Conservation (phyloP, 2,113 vertebrate species). For the Alosa alosa region DNA sequence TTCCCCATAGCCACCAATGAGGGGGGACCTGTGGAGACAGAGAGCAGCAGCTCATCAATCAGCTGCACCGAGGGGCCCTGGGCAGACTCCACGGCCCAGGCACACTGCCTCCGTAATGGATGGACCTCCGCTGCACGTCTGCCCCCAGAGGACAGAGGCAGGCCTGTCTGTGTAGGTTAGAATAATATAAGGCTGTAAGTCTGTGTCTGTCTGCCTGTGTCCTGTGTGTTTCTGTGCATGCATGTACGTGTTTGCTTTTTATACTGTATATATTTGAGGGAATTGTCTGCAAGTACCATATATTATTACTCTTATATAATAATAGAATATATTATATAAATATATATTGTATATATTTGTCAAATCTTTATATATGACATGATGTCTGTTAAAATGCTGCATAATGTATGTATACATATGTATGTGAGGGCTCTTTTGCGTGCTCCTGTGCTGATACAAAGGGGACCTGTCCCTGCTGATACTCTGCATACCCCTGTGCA, state of each 20-base stretch:
- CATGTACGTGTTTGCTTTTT: not conserved
- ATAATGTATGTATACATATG: not conserved
- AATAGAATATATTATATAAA: too few species aligned
- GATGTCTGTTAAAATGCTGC: not conserved
- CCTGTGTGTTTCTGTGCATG: not conserved
- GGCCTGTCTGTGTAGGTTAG: not conserved
- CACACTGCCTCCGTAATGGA: not conserved
- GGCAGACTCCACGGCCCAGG: not conserved
- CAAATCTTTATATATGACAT: not conserved
- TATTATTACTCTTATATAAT: too few species aligned
- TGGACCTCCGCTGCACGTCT: not conserved
- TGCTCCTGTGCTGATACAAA: not conserved
- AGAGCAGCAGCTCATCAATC: not conserved
- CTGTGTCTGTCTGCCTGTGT: not conserved
- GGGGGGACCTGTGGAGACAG: slow-evolving; percentile 36
- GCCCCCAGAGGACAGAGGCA: not conserved
- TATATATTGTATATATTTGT: not conserved
- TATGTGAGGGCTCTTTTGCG: too few species aligned
- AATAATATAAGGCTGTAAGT: not conserved
- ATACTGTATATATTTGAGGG: not conserved
- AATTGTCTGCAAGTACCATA: not conserved
- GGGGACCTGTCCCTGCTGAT: not conserved
- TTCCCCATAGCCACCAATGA: slow-evolving; percentile 88
- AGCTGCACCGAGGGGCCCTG: not conserved
- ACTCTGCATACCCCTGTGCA: not conserved